These are phyloP conservation scores for Turritopsis dohrnii DNA, from an alignment of 30 jellyfish, hydroid and myxozoan genomes.

Conservation along the genomic window DNA sequence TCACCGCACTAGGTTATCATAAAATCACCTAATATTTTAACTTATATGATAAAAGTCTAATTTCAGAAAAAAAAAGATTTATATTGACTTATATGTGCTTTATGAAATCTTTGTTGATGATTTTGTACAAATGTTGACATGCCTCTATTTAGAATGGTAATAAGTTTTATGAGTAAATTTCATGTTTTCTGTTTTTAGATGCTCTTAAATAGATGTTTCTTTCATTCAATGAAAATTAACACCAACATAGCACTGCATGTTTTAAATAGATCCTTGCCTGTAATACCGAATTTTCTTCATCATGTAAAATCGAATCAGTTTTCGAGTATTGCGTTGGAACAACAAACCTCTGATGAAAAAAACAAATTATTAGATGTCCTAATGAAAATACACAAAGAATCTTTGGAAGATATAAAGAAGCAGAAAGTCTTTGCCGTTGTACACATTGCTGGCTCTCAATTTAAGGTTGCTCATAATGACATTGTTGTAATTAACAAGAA, in stretches of 20 bases:
- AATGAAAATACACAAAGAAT: constrained; percentile 47
- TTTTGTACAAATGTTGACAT: no score
- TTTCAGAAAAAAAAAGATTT: no score
- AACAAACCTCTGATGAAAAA: background rate
- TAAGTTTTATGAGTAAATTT: no score
- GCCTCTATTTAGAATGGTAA: no score
- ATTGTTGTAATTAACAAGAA: constrained; percentile 49
- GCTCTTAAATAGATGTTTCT: background rate
- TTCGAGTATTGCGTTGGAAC: background rate
- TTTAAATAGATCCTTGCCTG: background rate
- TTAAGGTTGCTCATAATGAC: constrained; percentile 67
- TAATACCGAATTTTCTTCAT: background rate
- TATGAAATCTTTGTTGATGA: no score
- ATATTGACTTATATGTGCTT: no score
- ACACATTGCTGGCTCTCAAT: constrained; percentile 75
- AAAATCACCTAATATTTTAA: no score
- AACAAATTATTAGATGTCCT: background rate
- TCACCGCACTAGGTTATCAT: no score
- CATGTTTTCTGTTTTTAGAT: background rate
- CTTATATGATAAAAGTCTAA: no score
- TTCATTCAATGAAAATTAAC: background rate
- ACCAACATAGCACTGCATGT: background rate
- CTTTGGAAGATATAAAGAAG: constrained; percentile 26
- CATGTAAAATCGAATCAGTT: background rate
- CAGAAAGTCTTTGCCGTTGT: constrained; percentile 66